These are phyloP conservation scores for Leptoclinus maculatus DNA, from an alignment of 2,797 vertebrate genomes.

Conservation along the genomic window DNA sequence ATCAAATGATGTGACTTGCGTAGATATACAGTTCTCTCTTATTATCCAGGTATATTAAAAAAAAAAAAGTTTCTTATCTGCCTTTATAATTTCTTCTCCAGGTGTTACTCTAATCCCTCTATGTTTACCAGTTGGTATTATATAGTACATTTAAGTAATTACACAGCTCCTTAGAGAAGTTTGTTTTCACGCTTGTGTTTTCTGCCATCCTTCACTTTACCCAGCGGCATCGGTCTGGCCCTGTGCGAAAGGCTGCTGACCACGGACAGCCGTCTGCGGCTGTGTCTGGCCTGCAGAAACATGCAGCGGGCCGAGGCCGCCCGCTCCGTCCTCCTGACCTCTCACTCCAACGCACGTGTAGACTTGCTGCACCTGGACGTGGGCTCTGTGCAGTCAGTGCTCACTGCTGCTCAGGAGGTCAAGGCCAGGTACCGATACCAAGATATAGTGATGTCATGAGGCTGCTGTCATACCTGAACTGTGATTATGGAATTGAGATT, in stretches of 20 bases:
- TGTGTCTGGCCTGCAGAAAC: conserved; percentile 94
- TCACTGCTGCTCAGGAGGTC: conserved; percentile 85
- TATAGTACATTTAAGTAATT: not conserved
- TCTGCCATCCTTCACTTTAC: conserved; percentile 12
- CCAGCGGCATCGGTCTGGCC: conserved; percentile 92
- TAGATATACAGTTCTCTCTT: too few relatives aligned
- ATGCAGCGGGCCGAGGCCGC: conserved; percentile 84
- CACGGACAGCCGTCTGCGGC: conserved; percentile 81
- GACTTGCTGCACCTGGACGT: conserved; percentile 88
- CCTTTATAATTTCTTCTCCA: not conserved
- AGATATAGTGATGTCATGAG: not conserved
- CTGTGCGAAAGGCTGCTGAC: conserved; percentile 90
- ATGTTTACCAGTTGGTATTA: not conserved
- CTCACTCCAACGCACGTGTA: conserved; percentile 80
- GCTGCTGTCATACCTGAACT: not conserved
- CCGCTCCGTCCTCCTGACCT: conserved; percentile 80
- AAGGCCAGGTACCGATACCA: conserved; percentile 82
- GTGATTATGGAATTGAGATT: not conserved
- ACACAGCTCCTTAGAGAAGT: not conserved
- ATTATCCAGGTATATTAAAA: not conserved
- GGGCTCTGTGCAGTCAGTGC: conserved; percentile 86
- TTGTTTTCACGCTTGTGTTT: conserved; percentile 9
- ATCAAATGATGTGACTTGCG: not conserved
- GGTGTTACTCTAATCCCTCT: not conserved
- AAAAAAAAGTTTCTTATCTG: not conserved